Conservation (phyloP, 2,797 vertebrate genomes). For the Anas georgica region DNA sequence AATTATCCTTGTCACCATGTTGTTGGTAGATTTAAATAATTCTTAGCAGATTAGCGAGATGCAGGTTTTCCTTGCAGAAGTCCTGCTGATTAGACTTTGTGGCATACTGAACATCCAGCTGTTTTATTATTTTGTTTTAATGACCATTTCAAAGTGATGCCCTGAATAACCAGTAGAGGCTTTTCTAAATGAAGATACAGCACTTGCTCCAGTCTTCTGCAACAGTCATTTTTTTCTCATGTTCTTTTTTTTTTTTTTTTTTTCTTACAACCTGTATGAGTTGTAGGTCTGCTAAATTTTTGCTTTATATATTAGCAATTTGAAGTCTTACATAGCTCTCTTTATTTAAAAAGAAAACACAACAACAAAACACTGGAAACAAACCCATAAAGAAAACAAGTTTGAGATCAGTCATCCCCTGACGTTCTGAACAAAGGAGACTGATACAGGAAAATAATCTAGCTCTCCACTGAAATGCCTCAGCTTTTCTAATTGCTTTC, state of each 20-base stretch:
- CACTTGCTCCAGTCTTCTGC: neutral
- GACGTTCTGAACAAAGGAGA: neutral
- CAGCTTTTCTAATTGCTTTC: neutral
- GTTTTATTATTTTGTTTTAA: conserved; percentile 12
- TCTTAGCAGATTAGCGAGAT: neutral
- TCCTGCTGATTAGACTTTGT: neutral
- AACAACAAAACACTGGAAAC: neutral
- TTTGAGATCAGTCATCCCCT: neutral
- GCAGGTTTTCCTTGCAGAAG: neutral
- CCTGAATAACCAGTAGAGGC: neutral
- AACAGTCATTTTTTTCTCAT: neutral
- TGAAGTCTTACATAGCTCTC: neutral
- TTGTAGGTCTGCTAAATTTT: neutral
- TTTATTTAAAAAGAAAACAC: neutral
- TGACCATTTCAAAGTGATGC: neutral
- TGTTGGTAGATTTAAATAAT: conserved; percentile 5
- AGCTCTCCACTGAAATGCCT: neutral
- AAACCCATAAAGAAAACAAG: neutral
- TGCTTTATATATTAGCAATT: neutral
- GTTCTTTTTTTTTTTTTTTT: neutral
- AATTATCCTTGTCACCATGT: neutral
- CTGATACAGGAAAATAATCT: neutral
- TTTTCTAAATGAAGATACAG: neutral
- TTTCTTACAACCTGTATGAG: neutral
- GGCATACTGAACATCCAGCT: neutral